Conservation (phyloP, 2,113 vertebrate species). For the zebrafish (Danio rerio) region DNA sequence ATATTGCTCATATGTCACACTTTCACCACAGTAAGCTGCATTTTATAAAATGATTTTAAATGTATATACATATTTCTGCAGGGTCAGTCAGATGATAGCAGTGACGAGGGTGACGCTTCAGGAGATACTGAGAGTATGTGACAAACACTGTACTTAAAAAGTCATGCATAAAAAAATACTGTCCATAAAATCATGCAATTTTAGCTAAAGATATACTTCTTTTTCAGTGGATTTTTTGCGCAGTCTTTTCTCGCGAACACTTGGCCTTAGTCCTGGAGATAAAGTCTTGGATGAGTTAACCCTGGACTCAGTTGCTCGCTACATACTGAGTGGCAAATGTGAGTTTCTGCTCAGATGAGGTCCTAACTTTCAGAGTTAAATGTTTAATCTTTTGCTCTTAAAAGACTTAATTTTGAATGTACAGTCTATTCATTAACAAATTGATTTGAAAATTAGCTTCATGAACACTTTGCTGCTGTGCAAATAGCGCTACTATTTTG, state of each 20-base stretch:
- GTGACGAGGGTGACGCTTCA: slow-evolving; percentile 75
- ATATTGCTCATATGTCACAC: background rate
- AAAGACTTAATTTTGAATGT: background rate
- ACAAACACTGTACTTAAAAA: background rate
- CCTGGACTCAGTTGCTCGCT: slow-evolving; percentile 82
- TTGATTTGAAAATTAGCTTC: background rate
- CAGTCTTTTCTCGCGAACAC: slow-evolving; percentile 83
- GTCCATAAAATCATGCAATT: background rate
- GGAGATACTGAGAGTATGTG: slow-evolving; percentile 82
- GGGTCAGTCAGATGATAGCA: slow-evolving; percentile 78
- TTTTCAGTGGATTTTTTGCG: slow-evolving; percentile 89
- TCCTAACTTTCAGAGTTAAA: background rate
- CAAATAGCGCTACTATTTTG: background rate
- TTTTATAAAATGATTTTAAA: background rate
- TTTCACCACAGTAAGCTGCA: background rate
- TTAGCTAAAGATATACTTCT: background rate
- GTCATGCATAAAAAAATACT: background rate
- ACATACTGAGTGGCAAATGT: slow-evolving; percentile 88
- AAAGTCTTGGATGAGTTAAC: slow-evolving; percentile 86
- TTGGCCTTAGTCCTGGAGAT: slow-evolving; percentile 82
- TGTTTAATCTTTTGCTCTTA: background rate
- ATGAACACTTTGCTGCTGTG: background rate
- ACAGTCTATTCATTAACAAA: background rate
- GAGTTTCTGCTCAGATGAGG: slow-evolving; percentile 54
- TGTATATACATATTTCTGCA: slow-evolving; percentile 33